Evolutionary conservation across 2,888 invertebrate genomes (phyloP), one percentile per base, ranked within the genome.

Genomic region (Rhaphigaster nebulosa): DNA sequence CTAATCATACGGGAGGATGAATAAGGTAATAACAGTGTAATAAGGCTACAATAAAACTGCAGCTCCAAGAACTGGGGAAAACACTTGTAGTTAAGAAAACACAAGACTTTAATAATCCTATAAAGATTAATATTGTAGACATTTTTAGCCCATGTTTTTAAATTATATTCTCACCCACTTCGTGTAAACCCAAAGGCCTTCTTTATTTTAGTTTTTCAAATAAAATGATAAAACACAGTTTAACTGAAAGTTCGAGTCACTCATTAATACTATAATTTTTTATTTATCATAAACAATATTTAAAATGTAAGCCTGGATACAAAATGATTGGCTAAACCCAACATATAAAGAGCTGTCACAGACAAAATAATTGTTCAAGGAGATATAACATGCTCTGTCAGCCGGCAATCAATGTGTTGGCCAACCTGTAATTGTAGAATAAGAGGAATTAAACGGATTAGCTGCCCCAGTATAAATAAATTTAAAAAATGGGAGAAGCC

Each of bases 371-470:
- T 70, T 70, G 70, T 70, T 34, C n/a, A 1, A 76, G 20, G 38
- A 76, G 70, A 38, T 34, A 76, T 76, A 76, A 76, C 34, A 76
- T 6, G 70, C 20, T 13, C 26, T n/a, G 84, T n/a, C 84, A 41
- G n/a, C 45, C 45, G 84, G 84, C 84, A 84, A 84, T 84, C 84
- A 84, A 50, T 50, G 45, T 84, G 84, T 84, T 84, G 84, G 84
- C 84, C 41, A 84, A 84, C 84, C 84, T 45, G n/a, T 84, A 84
- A 84, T 84, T 45, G 84, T 50, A 50, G 45, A 84, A 84, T 84
- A 84, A 84, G n/a, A 84, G n/a, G 45, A 84, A 50, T 50, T 84
- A 84, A 84, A 84, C 84, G 84, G 84, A 84, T 50, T 84, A 84
- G 41, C 84, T 3, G 45, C 45, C 15, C 12, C 15, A 5, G n/a